Conservation (phyloP, 1,140 invertebrate genomes). For the Colletes gigas region DNA sequence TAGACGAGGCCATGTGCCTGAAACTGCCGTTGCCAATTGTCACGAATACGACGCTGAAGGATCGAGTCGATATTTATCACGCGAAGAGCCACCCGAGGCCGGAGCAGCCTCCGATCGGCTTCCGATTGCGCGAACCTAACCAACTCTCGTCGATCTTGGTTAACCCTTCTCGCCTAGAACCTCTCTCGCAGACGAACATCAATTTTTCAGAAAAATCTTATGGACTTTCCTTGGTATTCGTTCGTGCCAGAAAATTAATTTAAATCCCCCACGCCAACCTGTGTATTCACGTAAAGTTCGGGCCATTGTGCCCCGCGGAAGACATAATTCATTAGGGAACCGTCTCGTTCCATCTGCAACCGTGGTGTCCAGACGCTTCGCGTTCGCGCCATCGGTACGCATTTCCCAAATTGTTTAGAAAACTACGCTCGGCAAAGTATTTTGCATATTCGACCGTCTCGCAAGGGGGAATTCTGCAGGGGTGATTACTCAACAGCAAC, state of each 20-base stretch:
- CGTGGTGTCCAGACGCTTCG: not conserved
- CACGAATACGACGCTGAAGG: slow-evolving; percentile 3
- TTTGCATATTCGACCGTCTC: slow-evolving; percentile 35
- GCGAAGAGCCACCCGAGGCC: no score
- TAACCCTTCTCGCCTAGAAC: not conserved
- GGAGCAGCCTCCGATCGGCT: slow-evolving; percentile 7
- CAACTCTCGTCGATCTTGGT: not conserved
- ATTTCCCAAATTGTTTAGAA: slow-evolving; percentile 42
- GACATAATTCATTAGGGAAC: no score
- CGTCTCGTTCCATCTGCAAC: slow-evolving; percentile 7
- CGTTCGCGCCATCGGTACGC: not conserved
- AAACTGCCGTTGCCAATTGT: slow-evolving; percentile 18
- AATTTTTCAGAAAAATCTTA: no score
- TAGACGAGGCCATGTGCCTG: not conserved
- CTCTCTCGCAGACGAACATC: no score
- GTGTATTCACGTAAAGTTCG: no score
- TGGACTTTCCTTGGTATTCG: no score
- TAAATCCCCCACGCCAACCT: no score
- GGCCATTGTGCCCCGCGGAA: not conserved
- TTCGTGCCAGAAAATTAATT: no score
- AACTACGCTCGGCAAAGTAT: not conserved
- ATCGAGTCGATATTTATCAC: slow-evolving; percentile 17
- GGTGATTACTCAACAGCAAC: slow-evolving; percentile 46
- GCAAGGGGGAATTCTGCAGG: not conserved
- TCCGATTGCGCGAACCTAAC: not conserved